Base-by-base conservation (phyloP, 23 tunicate species). In the Halocynthia aurantium region DNA sequence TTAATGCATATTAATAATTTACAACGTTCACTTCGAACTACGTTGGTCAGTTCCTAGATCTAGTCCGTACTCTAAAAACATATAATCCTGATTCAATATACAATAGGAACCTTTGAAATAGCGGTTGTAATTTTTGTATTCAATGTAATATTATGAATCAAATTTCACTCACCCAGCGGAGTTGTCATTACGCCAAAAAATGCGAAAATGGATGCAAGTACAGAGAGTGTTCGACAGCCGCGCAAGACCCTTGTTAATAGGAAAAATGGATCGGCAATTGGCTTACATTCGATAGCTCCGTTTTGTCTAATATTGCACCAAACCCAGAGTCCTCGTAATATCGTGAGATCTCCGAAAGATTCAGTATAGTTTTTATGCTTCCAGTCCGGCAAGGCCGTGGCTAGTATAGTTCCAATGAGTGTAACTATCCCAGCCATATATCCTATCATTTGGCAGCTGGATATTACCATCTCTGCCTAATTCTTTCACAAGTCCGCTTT, bases 381-480 rank as follows among this genome's bases (percentile, higher is more conserved):
- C 81, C 81, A 77, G 65, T 77, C 81, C 71, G 81, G 81, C 22
- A 77, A 61, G 40, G 71, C 20, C 8, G 58, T 60, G 8, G 58
- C 49, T 10, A 77, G 69, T 8, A 77, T 44, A 61, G 81, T 22
- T 20, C 81, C 81, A 50, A 77, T 22, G 6, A 57, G 58, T 7
- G 81, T 62, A 15, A 60, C 51, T 8, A 77, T 22, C 5, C 81
- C 81, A 17, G 58, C 81, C 62, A 77, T 49, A 77, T 77, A 77
- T 77, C 81, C 81, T 12, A 77, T 71, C 51, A 77, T 77, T 77
- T 77, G 81, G 52, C 81, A 61, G 54, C 71, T 77, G 31, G 81
- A 77, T 17, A 61, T 77, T 62, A 60, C 70, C 81, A 77, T 77
- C 10, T 0, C 31, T 20, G n/a, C 9, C 70, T 65, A 31, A 31